These are phyloP conservation scores for Drosophila picticornis DNA, from an alignment of 2,888 invertebrate species.

Conservation along the genomic window DNA sequence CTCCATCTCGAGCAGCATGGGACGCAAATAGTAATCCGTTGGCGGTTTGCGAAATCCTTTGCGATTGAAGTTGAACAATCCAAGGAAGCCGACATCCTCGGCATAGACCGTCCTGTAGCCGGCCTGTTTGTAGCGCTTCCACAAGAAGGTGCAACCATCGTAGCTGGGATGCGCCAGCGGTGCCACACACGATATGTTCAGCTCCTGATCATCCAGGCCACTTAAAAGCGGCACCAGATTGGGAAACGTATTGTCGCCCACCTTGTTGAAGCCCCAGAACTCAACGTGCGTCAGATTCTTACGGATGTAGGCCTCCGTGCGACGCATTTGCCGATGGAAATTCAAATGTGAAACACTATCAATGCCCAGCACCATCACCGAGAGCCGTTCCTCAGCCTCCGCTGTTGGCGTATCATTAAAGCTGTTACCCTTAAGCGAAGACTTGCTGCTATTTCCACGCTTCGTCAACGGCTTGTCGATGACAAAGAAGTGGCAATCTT, in stretches of 20 bases:
- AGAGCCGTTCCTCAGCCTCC: slow-evolving; percentile 83
- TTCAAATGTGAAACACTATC: slow-evolving; percentile 95
- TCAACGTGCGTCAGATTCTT: slow-evolving; percentile 87
- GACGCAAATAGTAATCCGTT: slow-evolving; percentile 93
- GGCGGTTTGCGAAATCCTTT: slow-evolving; percentile 92
- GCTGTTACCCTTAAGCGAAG: slow-evolving; percentile 21
- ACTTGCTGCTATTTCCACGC: not conserved
- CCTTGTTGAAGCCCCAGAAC: slow-evolving; percentile 95
- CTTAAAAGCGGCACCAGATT: slow-evolving; percentile 93
- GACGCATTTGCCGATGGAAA: slow-evolving; percentile 93
- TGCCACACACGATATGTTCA: slow-evolving; percentile 89
- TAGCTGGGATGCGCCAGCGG: slow-evolving; percentile 87
- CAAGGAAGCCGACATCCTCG: slow-evolving; percentile 93
- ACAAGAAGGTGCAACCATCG: slow-evolving; percentile 93
- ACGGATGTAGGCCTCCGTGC: slow-evolving; percentile 87
- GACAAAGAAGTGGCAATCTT: slow-evolving; percentile 88
- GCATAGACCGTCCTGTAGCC: slow-evolving; percentile 92
- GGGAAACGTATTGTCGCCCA: slow-evolving; percentile 97
- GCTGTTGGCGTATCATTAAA: slow-evolving; percentile 23
- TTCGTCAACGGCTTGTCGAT: slow-evolving; percentile 80
- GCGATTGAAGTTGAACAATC: slow-evolving; percentile 92
- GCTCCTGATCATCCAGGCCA: slow-evolving; percentile 89
- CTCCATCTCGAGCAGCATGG: slow-evolving; percentile 90
- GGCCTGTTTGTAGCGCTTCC: slow-evolving; percentile 91
- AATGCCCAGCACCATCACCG: slow-evolving; percentile 92